Base-by-base conservation (phyloP, 2,888 invertebrate species). In the Cybosia mesomella region DNA sequence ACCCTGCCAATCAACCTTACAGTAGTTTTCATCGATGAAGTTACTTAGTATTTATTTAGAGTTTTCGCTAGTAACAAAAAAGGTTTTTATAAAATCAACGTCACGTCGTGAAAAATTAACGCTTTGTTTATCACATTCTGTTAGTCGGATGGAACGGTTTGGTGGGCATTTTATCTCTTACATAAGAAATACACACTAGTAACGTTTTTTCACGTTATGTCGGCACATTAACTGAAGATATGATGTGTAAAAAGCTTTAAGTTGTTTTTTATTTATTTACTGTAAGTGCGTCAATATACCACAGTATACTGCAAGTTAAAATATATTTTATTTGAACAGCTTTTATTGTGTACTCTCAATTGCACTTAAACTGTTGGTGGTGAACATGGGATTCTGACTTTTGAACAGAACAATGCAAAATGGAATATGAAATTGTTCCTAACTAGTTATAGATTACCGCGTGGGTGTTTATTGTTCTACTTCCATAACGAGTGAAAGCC, bases 401-500 rank as follows among this genome's bases (percentile, higher is more conserved):
- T 53, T 1, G 15, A 32, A 62, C 32, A 65, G 24, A 58, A 57
- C 66, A 59, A 59, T 55, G 49, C 62, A 58, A 63, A n/a, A 58
- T 75, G 76, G 73, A 22, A 76, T 79, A 74, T 79, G 69, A 73
- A 82, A 73, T 76, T 73, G 72, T 74, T 60, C 64, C 57, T 74
- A 76, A 81, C 71, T 75, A 72, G 58, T 55, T 76, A 75, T 75
- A 68, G 75, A 76, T 81, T 73, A 75, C 69, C 61, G 75, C 73
- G 89, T 86, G 83, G 89, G 89, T 86, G 85, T 85, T 87, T 88
- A 89, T 91, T 89, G 91, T 90, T 87, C 86, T 84, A 88, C 84
- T 89, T 81, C 76, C 81, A 80, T 76, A 72, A 79, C 81, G 74
- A 85, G 90, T 88, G 91, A 91, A 91, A 91, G 91, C 87, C 64